Evolutionary conservation across 2,888 invertebrate species (phyloP), one percentile per base, ranked within the genome.

Genomic region (Tachina fera): DNA sequence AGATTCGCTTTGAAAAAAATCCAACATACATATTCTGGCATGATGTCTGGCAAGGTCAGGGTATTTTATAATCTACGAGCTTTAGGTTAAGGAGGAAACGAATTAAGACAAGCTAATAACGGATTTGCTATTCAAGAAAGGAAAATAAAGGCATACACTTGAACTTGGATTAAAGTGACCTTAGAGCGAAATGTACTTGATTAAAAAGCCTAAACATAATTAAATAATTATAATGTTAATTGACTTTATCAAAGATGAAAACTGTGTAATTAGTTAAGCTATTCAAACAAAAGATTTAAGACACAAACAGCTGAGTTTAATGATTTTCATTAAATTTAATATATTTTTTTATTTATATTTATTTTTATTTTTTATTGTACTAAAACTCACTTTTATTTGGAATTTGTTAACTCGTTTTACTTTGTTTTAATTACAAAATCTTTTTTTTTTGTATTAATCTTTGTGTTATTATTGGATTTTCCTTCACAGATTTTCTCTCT

Each of bases 41-140:
- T 88, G 90, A 90, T 88, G 89, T 71, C 60, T 11, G 43, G 63
- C 74, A 83, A 83, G 83, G 79, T 84, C 70, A 84, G 75, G 84
- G 78, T 63, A 14, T 74, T 72, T 41, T 68, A 19, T 22, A 22
- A 72, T 31, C 47, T 11, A 10, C 65, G 9, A 58, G 43, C 22
- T 82, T 53, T 41, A 39, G 9, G 5, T 89, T 65, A 74, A 87
- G 68, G 67, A 82, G 72, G 63, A 82, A 85, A 58, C 58, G 60
- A 76, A 83, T 63, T 71, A 71, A 65, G 86, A 75, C 63, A 74
- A 13, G 9, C 31, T 56, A 19, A 22, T 41, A 78, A 51, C 22
- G 41, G 31, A 31, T 31, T 31, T 19, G 13, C 14, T 58, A 19
- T 22, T 49, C 41, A 4, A 19, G 43, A 19, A 3, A n/a, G 3